phyloP scores from a whole-genome alignment of 2,113 vertebrate species.

The Illadopsis cleaveri region DNA sequence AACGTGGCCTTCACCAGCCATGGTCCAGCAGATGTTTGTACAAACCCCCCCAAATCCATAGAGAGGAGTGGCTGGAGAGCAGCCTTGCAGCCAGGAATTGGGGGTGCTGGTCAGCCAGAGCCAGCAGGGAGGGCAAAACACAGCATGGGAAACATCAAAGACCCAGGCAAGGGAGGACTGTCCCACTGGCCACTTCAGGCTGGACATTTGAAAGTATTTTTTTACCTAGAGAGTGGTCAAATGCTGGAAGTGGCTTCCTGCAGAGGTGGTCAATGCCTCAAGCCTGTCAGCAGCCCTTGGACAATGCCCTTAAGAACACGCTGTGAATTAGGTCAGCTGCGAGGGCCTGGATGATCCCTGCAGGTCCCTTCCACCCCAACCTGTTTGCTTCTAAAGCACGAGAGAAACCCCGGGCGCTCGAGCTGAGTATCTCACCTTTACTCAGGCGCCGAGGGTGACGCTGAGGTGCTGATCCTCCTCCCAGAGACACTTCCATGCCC shows the following conservation, averaged over 20 bases:
- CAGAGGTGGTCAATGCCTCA: neutral
- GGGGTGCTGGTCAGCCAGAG: too few relatives aligned
- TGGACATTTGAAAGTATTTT: neutral
- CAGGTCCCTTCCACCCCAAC: fast-evolving
- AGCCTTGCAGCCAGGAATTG: neutral
- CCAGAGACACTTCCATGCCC: neutral
- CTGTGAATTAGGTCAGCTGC: neutral
- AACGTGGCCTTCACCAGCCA: neutral
- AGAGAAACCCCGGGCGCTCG: fast-evolving
- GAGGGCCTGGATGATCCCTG: neutral
- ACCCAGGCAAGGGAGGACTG: fast-evolving
- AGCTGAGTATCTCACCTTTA: neutral
- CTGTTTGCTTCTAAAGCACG: fast-evolving
- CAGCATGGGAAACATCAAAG: neutral
- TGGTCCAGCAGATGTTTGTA: neutral
- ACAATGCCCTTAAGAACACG: neutral
- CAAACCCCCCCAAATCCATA: neutral
- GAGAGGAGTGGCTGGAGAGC: neutral
- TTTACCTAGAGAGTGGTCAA: neutral
- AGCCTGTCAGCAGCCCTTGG: neutral
- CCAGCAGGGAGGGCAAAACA: neutral
- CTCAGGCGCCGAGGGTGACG: neutral
- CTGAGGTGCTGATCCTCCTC: neutral
- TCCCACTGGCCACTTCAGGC: fast-evolving
- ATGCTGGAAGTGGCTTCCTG: neutral